Percentiles rank a stretch among this genome's conserved stretches.
Evolutionary conservation across 2,888 invertebrate species (phyloP).

Genomic region (Pediacus dermestoides): DNA sequence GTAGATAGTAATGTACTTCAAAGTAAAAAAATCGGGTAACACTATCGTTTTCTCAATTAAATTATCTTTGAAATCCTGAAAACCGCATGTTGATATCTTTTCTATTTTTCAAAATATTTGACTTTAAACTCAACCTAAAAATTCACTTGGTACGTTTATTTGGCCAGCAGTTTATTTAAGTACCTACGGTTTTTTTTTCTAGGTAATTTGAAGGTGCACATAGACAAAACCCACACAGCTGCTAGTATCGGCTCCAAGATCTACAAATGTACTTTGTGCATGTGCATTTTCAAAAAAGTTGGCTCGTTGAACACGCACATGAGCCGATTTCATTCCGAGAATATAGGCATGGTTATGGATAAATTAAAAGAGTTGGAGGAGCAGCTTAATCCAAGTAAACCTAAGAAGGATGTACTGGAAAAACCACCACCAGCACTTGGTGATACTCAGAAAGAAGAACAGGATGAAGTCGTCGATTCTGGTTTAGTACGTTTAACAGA

Average conservation of each 20-base stretch:
- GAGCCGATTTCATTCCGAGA: conserved; percentile 55
- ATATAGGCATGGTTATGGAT: conserved; percentile 31
- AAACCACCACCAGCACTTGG: too few species aligned
- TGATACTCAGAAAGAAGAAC: conserved; percentile 8
- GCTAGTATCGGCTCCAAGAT: conserved; percentile 52
- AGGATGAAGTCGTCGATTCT: conserved; percentile 11
- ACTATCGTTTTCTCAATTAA: too few species aligned
- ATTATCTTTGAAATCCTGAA: too few species aligned
- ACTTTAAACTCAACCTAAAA: too few species aligned
- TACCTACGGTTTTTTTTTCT: conserved; percentile 19
- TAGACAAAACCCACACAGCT: conserved; percentile 61
- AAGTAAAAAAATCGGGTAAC: too few species aligned
- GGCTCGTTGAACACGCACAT: conserved; percentile 67
- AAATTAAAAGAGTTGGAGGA: conserved; percentile 38
- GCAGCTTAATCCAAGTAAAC: conserved; percentile 9
- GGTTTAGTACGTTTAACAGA: conserved; percentile 42
- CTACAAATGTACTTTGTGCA: conserved; percentile 62
- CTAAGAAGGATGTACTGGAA: background rate
- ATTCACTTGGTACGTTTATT: too few species aligned
- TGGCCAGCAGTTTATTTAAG: too few species aligned
- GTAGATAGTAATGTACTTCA: too few species aligned
- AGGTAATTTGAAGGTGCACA: conserved; percentile 59
- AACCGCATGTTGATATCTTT: too few species aligned
- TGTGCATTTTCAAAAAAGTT: conserved; percentile 64
- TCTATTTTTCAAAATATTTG: too few species aligned